Evolutionary conservation across 2,888 invertebrate genomes (phyloP).

Genomic region (Lasioglossum marginatum): DNA sequence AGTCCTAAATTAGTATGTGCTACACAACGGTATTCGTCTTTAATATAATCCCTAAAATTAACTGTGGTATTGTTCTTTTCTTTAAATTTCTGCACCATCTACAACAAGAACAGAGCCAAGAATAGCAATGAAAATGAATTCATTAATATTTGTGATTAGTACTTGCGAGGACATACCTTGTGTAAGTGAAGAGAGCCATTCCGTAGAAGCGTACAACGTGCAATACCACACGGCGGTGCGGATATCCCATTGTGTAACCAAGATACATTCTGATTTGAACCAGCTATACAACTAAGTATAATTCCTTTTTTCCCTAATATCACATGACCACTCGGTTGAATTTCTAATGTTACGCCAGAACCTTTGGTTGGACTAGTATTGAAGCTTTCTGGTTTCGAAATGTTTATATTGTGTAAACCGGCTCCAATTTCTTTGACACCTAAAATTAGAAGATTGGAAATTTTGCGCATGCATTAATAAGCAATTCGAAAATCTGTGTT

Average conservation of each 20-base stretch:
- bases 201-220: constrained; percentile 75
- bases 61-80: constrained; percentile 68
- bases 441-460: constrained; percentile 40
- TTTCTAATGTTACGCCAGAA: constrained; percentile 73
- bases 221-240: constrained; percentile 79
- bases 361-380: constrained; percentile 71
- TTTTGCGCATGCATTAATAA: background rate
- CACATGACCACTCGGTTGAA: constrained; percentile 79
- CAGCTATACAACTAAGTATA: constrained; percentile 78
- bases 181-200: constrained; percentile 80
- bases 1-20: constrained; percentile 76
- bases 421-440: constrained; percentile 78
- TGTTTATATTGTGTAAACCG: constrained; percentile 75
- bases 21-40: constrained; percentile 81
- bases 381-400: constrained; percentile 75
- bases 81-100: constrained; percentile 74
- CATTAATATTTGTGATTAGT: background rate
- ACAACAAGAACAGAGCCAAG: background rate
- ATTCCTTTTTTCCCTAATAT: constrained; percentile 79
- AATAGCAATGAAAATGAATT: background rate
- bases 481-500: background rate
- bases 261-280: constrained; percentile 75
- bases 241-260: constrained; percentile 80
- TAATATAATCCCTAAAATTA: constrained; percentile 67
- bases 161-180: constrained; percentile 71